These are phyloP conservation scores for Callospermophilus lateralis DNA, from an alignment of 2,113 vertebrate species.

Conservation along the genomic window DNA sequence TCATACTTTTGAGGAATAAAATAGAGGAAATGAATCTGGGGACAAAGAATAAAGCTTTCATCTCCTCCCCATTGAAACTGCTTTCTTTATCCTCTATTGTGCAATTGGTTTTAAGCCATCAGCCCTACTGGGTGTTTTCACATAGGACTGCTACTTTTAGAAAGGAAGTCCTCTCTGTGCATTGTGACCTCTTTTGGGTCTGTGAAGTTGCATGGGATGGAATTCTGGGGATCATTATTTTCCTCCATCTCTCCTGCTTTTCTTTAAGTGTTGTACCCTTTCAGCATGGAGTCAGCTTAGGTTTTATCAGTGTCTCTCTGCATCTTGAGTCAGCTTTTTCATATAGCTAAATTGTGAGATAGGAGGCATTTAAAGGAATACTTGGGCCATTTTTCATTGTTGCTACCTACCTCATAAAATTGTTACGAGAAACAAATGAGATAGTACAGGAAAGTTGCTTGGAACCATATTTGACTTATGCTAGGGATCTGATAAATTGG, in stretches of 20 bases:
- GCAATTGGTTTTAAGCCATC: not conserved
- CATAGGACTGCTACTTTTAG: not conserved
- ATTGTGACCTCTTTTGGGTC: not conserved
- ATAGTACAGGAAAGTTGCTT: not conserved
- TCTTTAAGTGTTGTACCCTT: not conserved
- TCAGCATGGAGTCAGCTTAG: not conserved
- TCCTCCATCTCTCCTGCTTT: not conserved
- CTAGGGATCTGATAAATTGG: not conserved
- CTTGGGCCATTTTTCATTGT: not conserved
- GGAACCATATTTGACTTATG: not conserved
- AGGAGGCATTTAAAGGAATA: not conserved
- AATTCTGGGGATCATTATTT: not conserved
- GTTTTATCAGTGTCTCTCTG: not conserved
- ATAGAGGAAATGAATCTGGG: not conserved
- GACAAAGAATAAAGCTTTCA: not conserved
- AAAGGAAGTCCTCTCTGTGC: not conserved
- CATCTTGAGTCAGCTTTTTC: not conserved
- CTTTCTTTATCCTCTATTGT: not conserved
- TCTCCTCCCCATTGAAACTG: not conserved
- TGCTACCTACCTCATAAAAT: not conserved
- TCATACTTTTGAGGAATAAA: not conserved
- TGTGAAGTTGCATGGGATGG: not conserved
- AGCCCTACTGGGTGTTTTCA: accelerated
- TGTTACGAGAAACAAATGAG: not conserved
- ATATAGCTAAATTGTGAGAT: not conserved